Base-by-base conservation (phyloP, 30 jellyfish, hydroid and myxozoan species). In the Pseudorhiza aurosa region DNA sequence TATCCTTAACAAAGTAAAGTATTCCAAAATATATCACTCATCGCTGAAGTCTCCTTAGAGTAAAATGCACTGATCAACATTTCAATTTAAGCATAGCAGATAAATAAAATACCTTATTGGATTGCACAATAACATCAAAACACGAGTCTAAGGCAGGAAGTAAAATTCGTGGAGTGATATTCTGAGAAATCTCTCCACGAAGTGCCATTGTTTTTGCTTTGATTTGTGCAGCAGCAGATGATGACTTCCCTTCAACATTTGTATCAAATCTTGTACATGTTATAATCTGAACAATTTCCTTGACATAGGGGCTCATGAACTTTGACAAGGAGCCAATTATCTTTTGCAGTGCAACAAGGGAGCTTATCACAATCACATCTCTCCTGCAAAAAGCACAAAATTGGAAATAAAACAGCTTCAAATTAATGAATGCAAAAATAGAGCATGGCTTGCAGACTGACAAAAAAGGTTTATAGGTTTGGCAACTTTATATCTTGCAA, bases 251-350 rank as follows among this genome's bases (percentile, higher is more conserved):
- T 36, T 25, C 82, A 22, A 53, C 65, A 12, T 27, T 2, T 31
- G 18, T 69, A 1, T 58, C 75, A 62, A 37, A 46, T 9, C 36
- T 43, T 21, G 59, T 31, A 21, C 53, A 35, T 8, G 86, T 62
- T 27, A 83, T 26, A 14, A 53, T 57, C 35, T 65, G 32, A 14
- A 91, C 73, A 19, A 91, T 85, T 21, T 63, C 45, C 15, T 53
- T 64, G 31, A 93, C 28, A 60, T 84, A 87, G 18, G 99, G 99
- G 65, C 99, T 93, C 95, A 93, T 29, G 45, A 93, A 93, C 39
- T 62, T 55, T 40, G 99, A 82, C 53, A 87, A 31, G 14, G 91
- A 56, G 15, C 26, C 90, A 11, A 87, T 37, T 14, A 83, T 69
- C 83, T 81, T 87, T 33, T 76, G 83, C 1, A 87, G 44, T 24